A percentile compares a stretch with the other conserved stretches of the same genome.
phyloP scores from a whole-genome alignment of 1,140 invertebrate genomes.

The Melanaphis sacchari region DNA sequence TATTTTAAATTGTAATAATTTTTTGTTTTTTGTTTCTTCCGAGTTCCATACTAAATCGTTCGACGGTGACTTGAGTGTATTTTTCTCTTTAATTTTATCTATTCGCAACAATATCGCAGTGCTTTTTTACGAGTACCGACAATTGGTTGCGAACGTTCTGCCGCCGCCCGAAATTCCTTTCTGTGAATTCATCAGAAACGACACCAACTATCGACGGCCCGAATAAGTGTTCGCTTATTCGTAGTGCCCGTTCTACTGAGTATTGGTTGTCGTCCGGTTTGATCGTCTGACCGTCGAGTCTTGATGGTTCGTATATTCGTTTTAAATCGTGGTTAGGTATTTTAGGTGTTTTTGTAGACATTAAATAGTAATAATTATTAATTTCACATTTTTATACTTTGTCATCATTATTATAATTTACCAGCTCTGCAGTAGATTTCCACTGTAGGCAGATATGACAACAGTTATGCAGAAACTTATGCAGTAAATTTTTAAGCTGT shows the following conservation, averaged over 20 bases:
- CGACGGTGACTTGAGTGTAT: neutral
- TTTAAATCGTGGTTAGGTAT: neutral
- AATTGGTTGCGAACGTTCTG: slow-evolving; percentile 4
- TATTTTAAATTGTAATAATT: neutral
- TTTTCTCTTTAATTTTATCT: neutral
- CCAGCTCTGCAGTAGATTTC: neutral
- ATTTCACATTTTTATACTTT: neutral
- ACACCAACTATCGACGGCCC: neutral
- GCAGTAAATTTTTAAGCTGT: neutral
- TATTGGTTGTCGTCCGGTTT: neutral
- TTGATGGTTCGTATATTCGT: slow-evolving; percentile 24
- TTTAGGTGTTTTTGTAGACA: neutral
- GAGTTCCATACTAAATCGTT: neutral
- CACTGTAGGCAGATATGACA: neutral
- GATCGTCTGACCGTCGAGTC: neutral
- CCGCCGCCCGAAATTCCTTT: neutral
- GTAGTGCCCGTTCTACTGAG: neutral
- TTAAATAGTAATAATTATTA: neutral
- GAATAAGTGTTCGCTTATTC: neutral
- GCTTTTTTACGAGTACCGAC: slow-evolving; percentile 27
- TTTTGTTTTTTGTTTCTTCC: neutral
- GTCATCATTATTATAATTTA: neutral
- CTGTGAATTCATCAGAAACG: neutral
- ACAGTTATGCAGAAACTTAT: neutral
- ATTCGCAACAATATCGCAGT: slow-evolving; percentile 31